These are phyloP conservation scores for Eulemur coronatus DNA, from an alignment of 2,797 vertebrate genomes.

Conservation along the genomic window DNA sequence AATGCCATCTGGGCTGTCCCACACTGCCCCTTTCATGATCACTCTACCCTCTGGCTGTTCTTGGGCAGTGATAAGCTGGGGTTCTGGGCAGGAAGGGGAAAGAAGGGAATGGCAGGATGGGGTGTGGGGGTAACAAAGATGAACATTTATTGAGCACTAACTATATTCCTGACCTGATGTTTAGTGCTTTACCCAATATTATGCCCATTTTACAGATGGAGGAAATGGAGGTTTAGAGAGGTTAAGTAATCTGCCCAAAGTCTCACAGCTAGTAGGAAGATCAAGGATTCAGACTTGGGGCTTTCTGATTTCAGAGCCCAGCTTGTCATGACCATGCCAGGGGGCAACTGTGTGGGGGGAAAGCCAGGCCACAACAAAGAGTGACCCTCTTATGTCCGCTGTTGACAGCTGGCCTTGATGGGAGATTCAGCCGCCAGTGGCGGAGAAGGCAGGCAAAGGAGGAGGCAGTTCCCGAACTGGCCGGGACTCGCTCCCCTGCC, in stretches of 20 bases:
- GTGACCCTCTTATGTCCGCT: not conserved
- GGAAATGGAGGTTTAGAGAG: conserved; percentile 51
- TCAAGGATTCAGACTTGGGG: not conserved
- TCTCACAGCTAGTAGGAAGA: not conserved
- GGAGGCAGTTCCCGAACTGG: not conserved
- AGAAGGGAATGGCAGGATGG: not conserved
- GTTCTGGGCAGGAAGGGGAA: not conserved
- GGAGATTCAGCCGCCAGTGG: not conserved
- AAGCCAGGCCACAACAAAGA: not conserved
- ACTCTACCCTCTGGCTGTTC: not conserved
- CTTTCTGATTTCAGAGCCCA: not conserved
- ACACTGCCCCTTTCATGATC: not conserved
- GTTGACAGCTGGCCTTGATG: not conserved
- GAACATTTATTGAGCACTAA: not conserved
- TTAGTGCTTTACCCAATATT: conserved; percentile 17
- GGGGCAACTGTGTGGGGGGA: not conserved
- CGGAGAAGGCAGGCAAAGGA: not conserved
- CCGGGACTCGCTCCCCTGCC: not conserved
- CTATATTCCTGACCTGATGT: not conserved
- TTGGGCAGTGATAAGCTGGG: not conserved
- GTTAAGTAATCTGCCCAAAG: conserved; percentile 40
- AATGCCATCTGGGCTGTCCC: not conserved
- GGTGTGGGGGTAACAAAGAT: not conserved
- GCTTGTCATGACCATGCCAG: not conserved
- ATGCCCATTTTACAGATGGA: conserved; percentile 60